Conservation (phyloP, 1,140 invertebrate species). For the Drosophila nannoptera region DNA sequence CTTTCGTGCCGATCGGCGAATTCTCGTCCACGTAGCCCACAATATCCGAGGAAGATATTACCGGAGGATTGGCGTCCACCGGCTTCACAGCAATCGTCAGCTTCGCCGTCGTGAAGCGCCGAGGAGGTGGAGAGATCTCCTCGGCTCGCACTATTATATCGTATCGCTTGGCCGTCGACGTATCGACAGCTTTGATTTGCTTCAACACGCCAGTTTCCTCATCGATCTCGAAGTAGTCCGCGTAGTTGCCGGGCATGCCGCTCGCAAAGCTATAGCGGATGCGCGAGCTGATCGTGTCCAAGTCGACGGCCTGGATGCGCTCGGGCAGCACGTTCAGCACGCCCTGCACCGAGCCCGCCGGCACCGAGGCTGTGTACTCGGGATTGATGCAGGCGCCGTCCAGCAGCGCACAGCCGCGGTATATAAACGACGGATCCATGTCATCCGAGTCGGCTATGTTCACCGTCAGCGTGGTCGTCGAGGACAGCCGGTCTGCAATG, state of each 20-base stretch:
- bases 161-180: conserved; percentile 83
- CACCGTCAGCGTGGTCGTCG: conserved; percentile 91
- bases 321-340: conserved; percentile 91
- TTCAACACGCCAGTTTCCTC: conserved; percentile 87
- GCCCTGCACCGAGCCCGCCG: conserved; percentile 88
- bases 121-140: conserved; percentile 86
- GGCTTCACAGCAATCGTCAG: conserved; percentile 89
- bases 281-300: conserved; percentile 90
- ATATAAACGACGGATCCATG: conserved; percentile 92
- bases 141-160: conserved; percentile 89
- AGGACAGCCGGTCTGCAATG: conserved; percentile 85
- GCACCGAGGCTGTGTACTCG: conserved; percentile 89
- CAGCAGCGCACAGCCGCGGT: conserved; percentile 87
- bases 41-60: conserved; percentile 84
- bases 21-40: conserved; percentile 92
- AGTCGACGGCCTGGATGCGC: conserved; percentile 92
- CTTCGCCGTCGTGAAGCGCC: conserved; percentile 89
- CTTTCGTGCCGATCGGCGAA: conserved; percentile 89
- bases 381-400: conserved; percentile 91
- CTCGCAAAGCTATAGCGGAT: conserved; percentile 90
- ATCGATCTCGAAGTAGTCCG: conserved; percentile 91
- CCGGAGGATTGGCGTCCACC: conserved; percentile 90
- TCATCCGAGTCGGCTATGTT: conserved; percentile 93
- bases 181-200: conserved; percentile 89
- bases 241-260: conserved; percentile 87